Base-by-base conservation (phyloP, 2,888 invertebrate genomes). In the Bursaphelenchus okinawaensis region DNA sequence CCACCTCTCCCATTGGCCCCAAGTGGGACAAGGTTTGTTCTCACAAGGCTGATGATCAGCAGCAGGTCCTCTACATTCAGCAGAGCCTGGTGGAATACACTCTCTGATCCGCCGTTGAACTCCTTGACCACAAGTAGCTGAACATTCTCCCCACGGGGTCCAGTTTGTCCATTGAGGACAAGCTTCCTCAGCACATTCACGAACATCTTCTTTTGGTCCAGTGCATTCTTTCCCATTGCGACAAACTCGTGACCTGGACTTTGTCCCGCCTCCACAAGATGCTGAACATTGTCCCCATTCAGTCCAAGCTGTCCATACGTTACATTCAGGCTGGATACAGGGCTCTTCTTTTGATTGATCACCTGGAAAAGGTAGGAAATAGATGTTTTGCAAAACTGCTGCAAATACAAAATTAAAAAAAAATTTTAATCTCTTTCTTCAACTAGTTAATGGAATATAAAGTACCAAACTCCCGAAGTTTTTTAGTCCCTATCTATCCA, bases 81-180 rank as follows among this genome's bases (percentile, higher is more conserved):
- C 22, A 7, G 66, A 54, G 9, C 70, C 65, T 0, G 31, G 16
- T 7, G 68, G 71, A n/a, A 59, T 22, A 22, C 70, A 69, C 19
- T 66, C 66, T 52, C 70, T n/a, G 1, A 50, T 52, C 7, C 70
- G 56, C 20, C 62, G 68, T 29, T 64, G 31, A 31, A 61, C 54
- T 9, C 70, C 70, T 29, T 51, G n/a, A 22, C 68, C 70, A 56
- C 66, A 70, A 28, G 62, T 67, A 7, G 57, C 19, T 19, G 67
- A 67, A 51, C 72, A 72, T 19, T 74, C 67, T 23, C 59, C 52
- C 72, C 72, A 72, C 7, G 63, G 22, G 8, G 52, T 19, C 70
- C 70, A 70, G 27, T 55, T 29, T 1, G 40, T 16, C 68, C 68
- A 70, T 26, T 58, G 28, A 6, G 71, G 71, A 20, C 71, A 71